Conservation (phyloP, 2,797 vertebrate species). For the Notolabrus celidotus region DNA sequence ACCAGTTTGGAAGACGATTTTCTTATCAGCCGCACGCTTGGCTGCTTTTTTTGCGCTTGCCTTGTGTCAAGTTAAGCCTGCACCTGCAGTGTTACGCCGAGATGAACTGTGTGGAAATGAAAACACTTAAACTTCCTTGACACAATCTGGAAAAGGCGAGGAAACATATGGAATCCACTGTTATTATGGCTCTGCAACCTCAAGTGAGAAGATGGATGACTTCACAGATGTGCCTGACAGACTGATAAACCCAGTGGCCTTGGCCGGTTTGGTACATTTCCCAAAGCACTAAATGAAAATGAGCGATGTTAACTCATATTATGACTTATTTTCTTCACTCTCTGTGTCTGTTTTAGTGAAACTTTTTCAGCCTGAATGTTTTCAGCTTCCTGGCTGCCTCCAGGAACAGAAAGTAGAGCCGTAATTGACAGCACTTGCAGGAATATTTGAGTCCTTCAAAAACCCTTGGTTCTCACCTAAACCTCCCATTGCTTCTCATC, state of each 20-base stretch:
- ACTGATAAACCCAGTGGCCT: slow-evolving; percentile 71
- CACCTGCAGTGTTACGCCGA: slow-evolving; percentile 50
- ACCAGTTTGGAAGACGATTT: slow-evolving; percentile 38
- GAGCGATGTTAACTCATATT: slow-evolving; percentile 54
- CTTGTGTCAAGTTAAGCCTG: slow-evolving; percentile 47
- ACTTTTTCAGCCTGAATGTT: slow-evolving; percentile 31
- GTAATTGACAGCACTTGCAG: slow-evolving; percentile 61
- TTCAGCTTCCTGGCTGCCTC: slow-evolving; percentile 21
- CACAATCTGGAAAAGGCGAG: slow-evolving; percentile 68
- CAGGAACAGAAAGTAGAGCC: slow-evolving; percentile 24
- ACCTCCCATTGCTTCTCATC: slow-evolving; percentile 71
- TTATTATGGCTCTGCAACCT: slow-evolving; percentile 68
- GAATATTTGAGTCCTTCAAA: slow-evolving; percentile 71
- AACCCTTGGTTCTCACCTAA: slow-evolving; percentile 66
- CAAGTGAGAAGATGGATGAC: slow-evolving; percentile 74
- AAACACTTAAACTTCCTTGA: slow-evolving; percentile 77
- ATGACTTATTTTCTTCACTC: slow-evolving; percentile 23
- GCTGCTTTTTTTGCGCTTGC: slow-evolving; percentile 10
- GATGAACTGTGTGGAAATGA: slow-evolving; percentile 72
- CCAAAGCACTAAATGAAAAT: slow-evolving; percentile 59
- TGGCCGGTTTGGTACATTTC: slow-evolving; percentile 54
- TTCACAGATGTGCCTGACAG: slow-evolving; percentile 75
- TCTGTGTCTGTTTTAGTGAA: slow-evolving; percentile 27
- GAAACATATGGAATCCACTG: slow-evolving; percentile 71
- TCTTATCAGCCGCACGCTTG: slow-evolving; percentile 8